These are phyloP conservation scores for Lumbricus terrestris DNA, from an alignment of 2,888 invertebrate species.

Conservation along the genomic window DNA sequence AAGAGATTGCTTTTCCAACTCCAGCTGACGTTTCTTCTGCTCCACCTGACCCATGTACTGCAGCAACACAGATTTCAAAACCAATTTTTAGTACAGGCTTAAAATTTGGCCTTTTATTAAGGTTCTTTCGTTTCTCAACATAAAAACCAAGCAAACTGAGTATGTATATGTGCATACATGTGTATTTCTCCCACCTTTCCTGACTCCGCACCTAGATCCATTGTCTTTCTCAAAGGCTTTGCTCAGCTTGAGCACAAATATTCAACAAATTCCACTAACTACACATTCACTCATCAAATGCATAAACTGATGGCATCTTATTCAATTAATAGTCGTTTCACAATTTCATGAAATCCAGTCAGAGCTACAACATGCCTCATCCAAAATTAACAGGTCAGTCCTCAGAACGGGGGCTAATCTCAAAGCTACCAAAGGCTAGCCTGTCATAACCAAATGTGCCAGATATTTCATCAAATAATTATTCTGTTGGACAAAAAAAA, in stretches of 20 bases:
- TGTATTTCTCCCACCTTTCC: too few species aligned
- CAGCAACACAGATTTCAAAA: neutral
- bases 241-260: neutral
- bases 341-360: too few species aligned
- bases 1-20: constrained; percentile 14
- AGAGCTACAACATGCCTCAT: neutral
- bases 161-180: too few species aligned
- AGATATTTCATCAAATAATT: neutral
- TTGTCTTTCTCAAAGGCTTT: neutral
- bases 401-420: neutral
- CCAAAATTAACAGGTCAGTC: neutral
- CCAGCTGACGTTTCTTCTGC: constrained; percentile 13
- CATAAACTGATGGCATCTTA: too few species aligned
- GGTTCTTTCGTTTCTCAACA: neutral
- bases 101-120: neutral
- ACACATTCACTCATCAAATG: neutral
- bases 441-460: neutral
- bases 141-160: neutral
- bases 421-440: neutral
- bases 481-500: neutral
- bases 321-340: neutral
- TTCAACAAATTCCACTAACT: neutral
- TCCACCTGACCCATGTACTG: constrained; percentile 21
- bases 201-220: too few species aligned
- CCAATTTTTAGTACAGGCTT: neutral